These are phyloP conservation scores for Eristalinus sepulchralis DNA, from an alignment of 2,888 invertebrate species.

Conservation along the genomic window DNA sequence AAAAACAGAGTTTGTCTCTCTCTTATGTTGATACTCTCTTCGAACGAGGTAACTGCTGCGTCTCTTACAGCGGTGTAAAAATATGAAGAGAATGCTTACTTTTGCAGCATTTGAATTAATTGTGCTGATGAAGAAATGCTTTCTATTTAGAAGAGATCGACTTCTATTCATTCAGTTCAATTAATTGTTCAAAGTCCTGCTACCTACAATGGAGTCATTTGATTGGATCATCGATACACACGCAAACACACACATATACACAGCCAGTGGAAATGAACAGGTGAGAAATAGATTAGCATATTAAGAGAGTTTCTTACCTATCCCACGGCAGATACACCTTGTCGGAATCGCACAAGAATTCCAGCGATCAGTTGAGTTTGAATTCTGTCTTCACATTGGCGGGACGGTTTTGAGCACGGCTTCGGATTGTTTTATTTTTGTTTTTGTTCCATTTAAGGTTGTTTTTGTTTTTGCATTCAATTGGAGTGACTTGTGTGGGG, in stretches of 20 bases:
- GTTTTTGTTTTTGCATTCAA: not conserved
- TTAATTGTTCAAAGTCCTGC: not conserved
- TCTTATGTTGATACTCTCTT: no score
- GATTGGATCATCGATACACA: not conserved
- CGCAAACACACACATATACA: not conserved
- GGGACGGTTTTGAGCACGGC: not conserved
- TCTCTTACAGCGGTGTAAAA: no score
- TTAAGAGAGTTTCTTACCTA: slow-evolving; percentile 26
- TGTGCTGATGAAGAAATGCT: not conserved
- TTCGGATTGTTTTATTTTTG: not conserved
- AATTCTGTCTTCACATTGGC: slow-evolving; percentile 27
- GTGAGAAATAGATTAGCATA: not conserved
- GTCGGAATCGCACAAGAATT: slow-evolving; percentile 21
- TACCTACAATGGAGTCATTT: no score
- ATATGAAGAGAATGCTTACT: not conserved
- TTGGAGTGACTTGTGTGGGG: not conserved
- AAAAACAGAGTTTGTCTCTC: no score
- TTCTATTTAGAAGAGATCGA: not conserved
- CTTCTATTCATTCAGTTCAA: not conserved
- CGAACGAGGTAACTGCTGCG: no score
- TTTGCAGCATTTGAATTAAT: not conserved
- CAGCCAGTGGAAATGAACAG: not conserved
- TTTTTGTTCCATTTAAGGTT: not conserved
- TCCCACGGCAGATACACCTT: slow-evolving; percentile 17
- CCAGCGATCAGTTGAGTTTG: slow-evolving; percentile 57